Conservation (phyloP, 2,888 invertebrate genomes). For the Bellardia pandia region DNA sequence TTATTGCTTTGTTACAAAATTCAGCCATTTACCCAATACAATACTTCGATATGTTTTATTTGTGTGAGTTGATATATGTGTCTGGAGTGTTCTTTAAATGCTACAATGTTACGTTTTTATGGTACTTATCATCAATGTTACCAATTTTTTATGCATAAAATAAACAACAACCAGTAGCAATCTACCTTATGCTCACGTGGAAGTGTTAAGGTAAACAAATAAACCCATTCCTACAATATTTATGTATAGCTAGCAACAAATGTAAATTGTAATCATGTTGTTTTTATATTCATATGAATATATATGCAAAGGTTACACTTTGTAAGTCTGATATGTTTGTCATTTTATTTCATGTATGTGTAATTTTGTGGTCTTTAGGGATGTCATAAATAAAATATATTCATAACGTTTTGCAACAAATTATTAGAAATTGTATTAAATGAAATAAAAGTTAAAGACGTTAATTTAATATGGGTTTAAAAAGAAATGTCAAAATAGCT, state of each 20-base stretch:
- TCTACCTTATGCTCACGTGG: slow-evolving; percentile 6
- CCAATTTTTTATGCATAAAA: slow-evolving; percentile 15
- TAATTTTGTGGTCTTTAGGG: background rate
- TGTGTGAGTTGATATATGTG: background rate
- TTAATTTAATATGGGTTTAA: background rate
- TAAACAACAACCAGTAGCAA: background rate
- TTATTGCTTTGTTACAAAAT: background rate
- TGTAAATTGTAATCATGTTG: slow-evolving; percentile 11
- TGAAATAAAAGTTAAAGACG: background rate
- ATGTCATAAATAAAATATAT: slow-evolving; percentile 32
- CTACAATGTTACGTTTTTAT: slow-evolving; percentile 50
- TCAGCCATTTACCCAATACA: background rate
- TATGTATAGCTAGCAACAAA: background rate
- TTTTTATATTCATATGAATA: background rate
- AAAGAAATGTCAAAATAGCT: background rate
- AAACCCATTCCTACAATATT: background rate
- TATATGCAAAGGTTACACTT: slow-evolving; percentile 6
- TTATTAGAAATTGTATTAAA: slow-evolving; percentile 21
- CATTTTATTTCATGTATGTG: background rate
- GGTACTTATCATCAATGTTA: slow-evolving; percentile 30
- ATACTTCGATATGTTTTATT: slow-evolving; percentile 3
- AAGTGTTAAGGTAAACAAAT: slow-evolving; percentile 17
- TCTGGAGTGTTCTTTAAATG: background rate
- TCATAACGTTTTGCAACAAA: slow-evolving; percentile 10
- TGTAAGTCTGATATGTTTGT: slow-evolving; percentile 11